Evolutionary conservation across 2,888 invertebrate genomes (phyloP), one percentile per base, ranked within the genome.

Genomic region (Embidobia sp.): DNA sequence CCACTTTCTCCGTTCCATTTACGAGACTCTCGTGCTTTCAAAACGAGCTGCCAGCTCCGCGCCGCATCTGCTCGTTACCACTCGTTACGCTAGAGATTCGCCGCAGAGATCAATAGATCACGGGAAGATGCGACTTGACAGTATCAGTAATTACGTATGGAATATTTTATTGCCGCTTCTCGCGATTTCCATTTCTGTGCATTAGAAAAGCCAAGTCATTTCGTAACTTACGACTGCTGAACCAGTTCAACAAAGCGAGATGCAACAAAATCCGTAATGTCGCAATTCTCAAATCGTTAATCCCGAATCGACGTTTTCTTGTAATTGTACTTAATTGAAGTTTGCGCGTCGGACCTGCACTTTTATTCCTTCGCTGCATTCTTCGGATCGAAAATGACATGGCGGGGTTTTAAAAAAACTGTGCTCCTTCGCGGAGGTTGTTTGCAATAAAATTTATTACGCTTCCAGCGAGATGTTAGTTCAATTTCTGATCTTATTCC

Each of bases 1-100:
- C 83, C 82, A 83, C 83, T 83, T 84, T 84, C 83, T 83, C 83
- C 79, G 37, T 67, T 77, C 72, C 67, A 37, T 76, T 76, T 76
- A 70, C 76, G 49, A 70, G 55, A 16, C 53, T 64, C 57, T 59
- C 73, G 57, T 63, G 67, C 77, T 77, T 77, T 77, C 77, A 77
- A 77, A 73, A 73, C 77, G 48, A 70, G 63, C 59, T 61, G 72
- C 55, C 40, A 27, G 46, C 59, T 44, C 35, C 18, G 57, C 55
- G 42, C 33, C 19, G 55, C 49, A 59, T 74, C 64, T 59, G 37
- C 44, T 66, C 59, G 66, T 72, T 61, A 61, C 66, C 29, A 48
- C 77, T 77, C 61, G 67, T 66, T 77, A 59, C 72, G 72, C 55
- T 63, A 44, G 57, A 72, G 77, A 69, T 44, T 63, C 37, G 27